Percentiles rank a stretch among this genome's conserved stretches.
Evolutionary conservation across 2,113 vertebrate species (phyloP).

Genomic region (Lepus timidus): DNA sequence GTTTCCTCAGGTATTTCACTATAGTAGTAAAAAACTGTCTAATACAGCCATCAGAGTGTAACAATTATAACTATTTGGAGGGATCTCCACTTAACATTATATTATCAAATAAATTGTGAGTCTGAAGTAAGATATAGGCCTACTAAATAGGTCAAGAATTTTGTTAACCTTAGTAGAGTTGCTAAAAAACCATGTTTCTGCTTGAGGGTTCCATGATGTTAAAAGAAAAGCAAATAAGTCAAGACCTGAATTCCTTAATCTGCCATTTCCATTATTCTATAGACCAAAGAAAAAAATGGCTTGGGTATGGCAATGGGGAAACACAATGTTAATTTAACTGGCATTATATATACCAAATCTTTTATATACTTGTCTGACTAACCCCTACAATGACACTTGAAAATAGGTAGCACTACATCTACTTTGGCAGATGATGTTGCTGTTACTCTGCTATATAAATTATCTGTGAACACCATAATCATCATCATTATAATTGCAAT

Average conservation of each 20-base stretch:
- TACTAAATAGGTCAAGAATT: neutral
- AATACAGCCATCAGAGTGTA: neutral
- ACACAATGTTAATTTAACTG: neutral
- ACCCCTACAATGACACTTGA: neutral
- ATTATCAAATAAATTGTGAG: neutral
- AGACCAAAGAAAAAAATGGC: neutral
- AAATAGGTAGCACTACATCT: neutral
- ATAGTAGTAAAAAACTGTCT: too few species aligned
- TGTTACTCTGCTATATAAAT: neutral
- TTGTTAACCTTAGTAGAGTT: neutral
- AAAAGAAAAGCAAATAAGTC: conserved; percentile 18
- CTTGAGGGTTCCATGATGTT: neutral
- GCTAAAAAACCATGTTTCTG: neutral
- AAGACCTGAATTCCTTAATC: neutral
- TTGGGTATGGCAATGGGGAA: neutral
- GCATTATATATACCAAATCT: neutral
- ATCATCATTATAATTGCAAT: neutral
- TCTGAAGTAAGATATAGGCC: neutral
- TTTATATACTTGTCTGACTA: neutral
- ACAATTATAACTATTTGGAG: neutral
- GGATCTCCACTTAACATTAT: neutral
- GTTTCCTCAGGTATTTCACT: too few species aligned
- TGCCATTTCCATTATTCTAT: neutral
- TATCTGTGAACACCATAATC: neutral
- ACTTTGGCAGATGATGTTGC: neutral